phyloP scores from a whole-genome alignment of 2,888 invertebrate genomes.

The Orchestes rusci region DNA sequence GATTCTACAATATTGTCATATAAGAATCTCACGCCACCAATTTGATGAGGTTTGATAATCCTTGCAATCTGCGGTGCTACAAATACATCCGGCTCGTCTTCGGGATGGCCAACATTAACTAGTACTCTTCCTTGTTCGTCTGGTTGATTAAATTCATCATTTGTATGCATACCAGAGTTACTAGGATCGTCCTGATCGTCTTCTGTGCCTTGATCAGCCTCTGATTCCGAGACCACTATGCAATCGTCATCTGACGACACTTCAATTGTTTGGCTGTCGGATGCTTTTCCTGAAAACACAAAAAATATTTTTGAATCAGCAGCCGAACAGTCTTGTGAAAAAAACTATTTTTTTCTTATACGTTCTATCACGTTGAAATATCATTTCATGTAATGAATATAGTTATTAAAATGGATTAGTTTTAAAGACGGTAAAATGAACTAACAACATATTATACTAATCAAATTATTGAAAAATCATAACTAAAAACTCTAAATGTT shows the following conservation, averaged over 20 bases:
- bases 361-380: no score
- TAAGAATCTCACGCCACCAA: constrained; percentile 65
- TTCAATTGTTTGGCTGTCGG: constrained; percentile 59
- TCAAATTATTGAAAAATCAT: no score
- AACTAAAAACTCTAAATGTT: no score
- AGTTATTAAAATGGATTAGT: no score
- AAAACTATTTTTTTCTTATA: no score
- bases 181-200: constrained; percentile 63
- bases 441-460: no score
- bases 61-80: constrained; percentile 85
- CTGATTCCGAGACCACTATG: constrained; percentile 78
- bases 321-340: no score
- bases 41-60: constrained; percentile 94
- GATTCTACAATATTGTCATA: constrained; percentile 98
- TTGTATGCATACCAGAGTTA: constrained; percentile 88
- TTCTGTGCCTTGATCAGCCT: constrained; percentile 56
- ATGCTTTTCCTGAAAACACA: constrained; percentile 43
- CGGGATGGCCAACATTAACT: constrained; percentile 89
- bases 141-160: constrained; percentile 83
- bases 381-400: no score
- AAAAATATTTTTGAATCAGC: constrained; percentile 5
- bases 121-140: constrained; percentile 88
- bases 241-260: constrained; percentile 76
- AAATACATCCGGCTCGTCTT: constrained; percentile 84
- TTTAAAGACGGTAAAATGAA: no score